Conservation (phyloP, 2,888 invertebrate species). For the Lordiphosa fenestrarum region DNA sequence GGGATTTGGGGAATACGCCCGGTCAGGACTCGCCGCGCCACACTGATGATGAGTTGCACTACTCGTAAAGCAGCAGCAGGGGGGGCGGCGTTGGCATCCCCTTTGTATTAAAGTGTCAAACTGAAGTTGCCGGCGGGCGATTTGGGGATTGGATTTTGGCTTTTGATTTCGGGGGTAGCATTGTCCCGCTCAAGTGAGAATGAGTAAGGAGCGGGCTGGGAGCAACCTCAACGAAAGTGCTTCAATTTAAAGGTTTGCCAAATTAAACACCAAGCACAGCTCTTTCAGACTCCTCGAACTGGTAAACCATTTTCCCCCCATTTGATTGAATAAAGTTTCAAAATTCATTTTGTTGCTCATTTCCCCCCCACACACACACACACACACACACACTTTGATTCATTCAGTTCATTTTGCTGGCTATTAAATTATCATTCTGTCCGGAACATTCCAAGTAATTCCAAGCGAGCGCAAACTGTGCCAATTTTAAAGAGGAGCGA, state of each 20-base stretch:
- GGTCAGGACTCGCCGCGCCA: slow-evolving; percentile 2
- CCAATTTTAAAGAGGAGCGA: slow-evolving; percentile 47
- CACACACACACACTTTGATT: too few species aligned
- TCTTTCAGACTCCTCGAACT: too few species aligned
- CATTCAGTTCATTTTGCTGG: too few species aligned
- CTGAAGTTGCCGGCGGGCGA: slow-evolving; percentile 36
- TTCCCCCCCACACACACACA: too few species aligned
- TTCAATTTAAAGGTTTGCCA: too few species aligned
- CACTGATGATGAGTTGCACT: slow-evolving; percentile 8
- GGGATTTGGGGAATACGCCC: slow-evolving; percentile 65
- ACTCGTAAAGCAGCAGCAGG: background rate
- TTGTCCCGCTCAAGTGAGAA: background rate
- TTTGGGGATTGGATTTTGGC: slow-evolving; percentile 27
- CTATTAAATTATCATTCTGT: too few species aligned
- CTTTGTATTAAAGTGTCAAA: slow-evolving; percentile 56
- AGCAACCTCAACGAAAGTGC: too few species aligned
- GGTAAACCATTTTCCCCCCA: too few species aligned
- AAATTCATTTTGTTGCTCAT: too few species aligned
- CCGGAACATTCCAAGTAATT: slow-evolving; percentile 12
- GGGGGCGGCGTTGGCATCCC: slow-evolving; percentile 7
- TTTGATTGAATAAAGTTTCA: too few species aligned
- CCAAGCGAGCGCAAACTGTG: slow-evolving; percentile 62
- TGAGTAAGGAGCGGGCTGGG: too few species aligned
- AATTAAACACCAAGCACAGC: too few species aligned
- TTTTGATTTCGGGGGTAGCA: slow-evolving; percentile 42